Base-by-base conservation (phyloP, 2,113 vertebrate genomes). In the Sinocyclocheilus rhinocerous region DNA sequence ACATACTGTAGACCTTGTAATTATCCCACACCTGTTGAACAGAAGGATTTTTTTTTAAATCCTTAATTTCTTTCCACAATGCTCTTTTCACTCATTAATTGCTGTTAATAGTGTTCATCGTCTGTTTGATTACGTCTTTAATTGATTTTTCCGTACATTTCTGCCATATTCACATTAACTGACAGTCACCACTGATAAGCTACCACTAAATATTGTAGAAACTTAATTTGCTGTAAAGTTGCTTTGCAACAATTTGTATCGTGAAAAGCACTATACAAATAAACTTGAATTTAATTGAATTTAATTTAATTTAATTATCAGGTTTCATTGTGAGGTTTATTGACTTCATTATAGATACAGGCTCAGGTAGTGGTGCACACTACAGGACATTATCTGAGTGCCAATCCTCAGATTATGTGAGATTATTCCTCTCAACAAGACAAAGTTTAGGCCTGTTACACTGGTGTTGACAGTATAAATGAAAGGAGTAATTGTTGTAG, bases 371-470 rank as follows among this genome's bases (percentile, higher is more conserved):
- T 73, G 8, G 22, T 57, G 18, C 24, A 73, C 29, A 5, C 11
- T 39, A 73, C 18, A 75, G 33, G 80, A 73, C 50, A 13, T 83
- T 72, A 57, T 84, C 69, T 73, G 52, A 75, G 82, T 11, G 69
- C 50, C 69, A 84, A 84, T 84, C 82, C 67, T n/a, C 69, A 84
- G 82, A 84, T 84, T 84, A 84, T 59, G 52, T 42, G 50, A 84
- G 82, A 86, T 86, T 82, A 81, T 72, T 86, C 70, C 52, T 73
- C 67, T 84, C 67, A 69, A 73, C 69, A 84, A 73, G 22, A 73
- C 82, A 84, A 83, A 83, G 69, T 69, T 84, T 73, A 59, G 82
- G 67, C 82, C 50, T 59, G 33, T 73, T 59, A 75, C 12, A 59
- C 63, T 50, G 18, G 22, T 57, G 29, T 83, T 73, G 67, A 83